Percentiles rank a stretch among this genome's conserved stretches.
phyloP scores from a whole-genome alignment of 1,140 invertebrate genomes.

The Cataglyphis hispanica region DNA sequence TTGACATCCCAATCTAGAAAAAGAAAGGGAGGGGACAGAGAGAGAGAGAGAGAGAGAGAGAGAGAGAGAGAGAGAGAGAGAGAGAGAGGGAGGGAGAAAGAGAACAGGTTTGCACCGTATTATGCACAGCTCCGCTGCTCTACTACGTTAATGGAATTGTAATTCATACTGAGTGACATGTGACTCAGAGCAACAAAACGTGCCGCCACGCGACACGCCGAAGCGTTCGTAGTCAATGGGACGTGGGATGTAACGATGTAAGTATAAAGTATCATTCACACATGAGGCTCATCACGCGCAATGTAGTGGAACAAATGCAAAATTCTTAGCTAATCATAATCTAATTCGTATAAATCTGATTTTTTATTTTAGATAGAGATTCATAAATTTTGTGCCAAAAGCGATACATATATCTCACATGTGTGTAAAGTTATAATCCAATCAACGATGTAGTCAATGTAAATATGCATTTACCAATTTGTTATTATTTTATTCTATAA shows the following conservation, averaged over 20 bases:
- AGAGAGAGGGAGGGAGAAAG: not conserved
- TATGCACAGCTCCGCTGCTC: constrained; percentile 51
- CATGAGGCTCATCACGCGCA: not conserved
- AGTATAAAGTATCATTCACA: constrained; percentile 35
- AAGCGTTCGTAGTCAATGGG: constrained; percentile 53
- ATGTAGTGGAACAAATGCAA: not conserved
- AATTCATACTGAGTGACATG: constrained; percentile 77
- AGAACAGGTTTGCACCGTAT: constrained; percentile 33
- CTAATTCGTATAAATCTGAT: not conserved
- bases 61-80: not conserved
- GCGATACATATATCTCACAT: not conserved
- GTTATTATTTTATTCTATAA: constrained; percentile 17
- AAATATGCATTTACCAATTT: not conserved
- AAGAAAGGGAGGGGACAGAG: not conserved
- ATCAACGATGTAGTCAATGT: too few relatives aligned
- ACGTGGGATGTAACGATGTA: constrained; percentile 24
- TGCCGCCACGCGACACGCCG: constrained; percentile 72
- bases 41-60: not conserved
- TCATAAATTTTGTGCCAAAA: not conserved
- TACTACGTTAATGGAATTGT: constrained; percentile 81
- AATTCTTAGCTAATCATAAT: not conserved
- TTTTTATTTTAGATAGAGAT: not conserved
- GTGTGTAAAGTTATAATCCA: not conserved
- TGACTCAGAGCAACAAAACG: constrained; percentile 72
- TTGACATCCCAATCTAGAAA: constrained; percentile 46